A percentile compares a stretch with the other conserved stretches of the same genome.
Evolutionary conservation across 2,797 vertebrate genomes (phyloP).

Genomic region (Acipenser oxyrinchus): DNA sequence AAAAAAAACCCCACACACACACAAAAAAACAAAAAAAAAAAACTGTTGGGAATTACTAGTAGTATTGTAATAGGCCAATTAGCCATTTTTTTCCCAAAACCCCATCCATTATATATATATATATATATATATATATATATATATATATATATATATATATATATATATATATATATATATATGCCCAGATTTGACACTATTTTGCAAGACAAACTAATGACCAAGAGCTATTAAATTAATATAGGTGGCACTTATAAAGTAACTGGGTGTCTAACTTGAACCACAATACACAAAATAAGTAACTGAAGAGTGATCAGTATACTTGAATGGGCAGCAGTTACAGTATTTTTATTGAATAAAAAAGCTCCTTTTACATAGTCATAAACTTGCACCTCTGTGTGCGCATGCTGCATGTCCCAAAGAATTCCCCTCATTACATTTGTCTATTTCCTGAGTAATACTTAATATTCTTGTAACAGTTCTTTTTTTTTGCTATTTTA

Average conservation of each 20-base stretch:
- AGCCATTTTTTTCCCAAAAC: too few species aligned
- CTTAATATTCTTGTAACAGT: slow-evolving; percentile 74
- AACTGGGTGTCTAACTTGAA: slow-evolving; percentile 45
- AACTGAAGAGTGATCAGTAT: slow-evolving; percentile 68
- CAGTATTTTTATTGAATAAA: slow-evolving; percentile 43
- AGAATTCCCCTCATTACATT: slow-evolving; percentile 65
- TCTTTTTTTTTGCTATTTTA: slow-evolving; percentile 78
- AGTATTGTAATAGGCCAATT: too few species aligned
- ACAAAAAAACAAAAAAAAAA: too few species aligned
- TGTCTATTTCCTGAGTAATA: slow-evolving; percentile 73
- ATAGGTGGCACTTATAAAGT: slow-evolving; percentile 45
- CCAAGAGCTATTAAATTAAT: too few species aligned
- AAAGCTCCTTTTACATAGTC: slow-evolving; percentile 54
- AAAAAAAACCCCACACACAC: too few species aligned
- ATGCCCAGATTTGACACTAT: too few species aligned
- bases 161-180: slow-evolving; percentile 38
- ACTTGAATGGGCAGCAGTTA: slow-evolving; percentile 62
- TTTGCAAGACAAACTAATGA: too few species aligned
- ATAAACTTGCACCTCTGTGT: slow-evolving; percentile 60
- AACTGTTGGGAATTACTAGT: too few species aligned
- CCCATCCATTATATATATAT: too few species aligned
- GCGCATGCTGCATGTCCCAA: slow-evolving; percentile 66
- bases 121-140: too few species aligned
- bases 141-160: slow-evolving; percentile 4
- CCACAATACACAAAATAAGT: slow-evolving; percentile 38